Conservation (phyloP, 2,888 invertebrate species). For the Campoplex capitator region DNA sequence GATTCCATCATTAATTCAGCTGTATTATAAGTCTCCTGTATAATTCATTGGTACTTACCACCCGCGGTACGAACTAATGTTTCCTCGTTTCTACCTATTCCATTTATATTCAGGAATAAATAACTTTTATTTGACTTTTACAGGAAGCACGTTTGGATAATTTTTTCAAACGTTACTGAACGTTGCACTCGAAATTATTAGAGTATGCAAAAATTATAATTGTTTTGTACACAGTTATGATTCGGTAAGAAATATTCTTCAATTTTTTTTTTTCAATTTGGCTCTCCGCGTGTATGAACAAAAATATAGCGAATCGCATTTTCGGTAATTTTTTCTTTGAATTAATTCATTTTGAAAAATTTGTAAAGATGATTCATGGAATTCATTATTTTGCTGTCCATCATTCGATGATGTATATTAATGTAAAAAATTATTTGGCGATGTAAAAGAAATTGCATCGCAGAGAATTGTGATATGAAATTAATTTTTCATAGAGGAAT, state of each 20-base stretch:
- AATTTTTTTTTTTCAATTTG: too few relatives aligned
- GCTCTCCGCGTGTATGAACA: neutral
- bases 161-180: neutral
- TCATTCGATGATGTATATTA: neutral
- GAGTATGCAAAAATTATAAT: too few relatives aligned
- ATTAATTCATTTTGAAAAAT: neutral
- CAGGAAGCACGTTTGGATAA: neutral
- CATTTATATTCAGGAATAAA: neutral
- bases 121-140: neutral
- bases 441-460: neutral
- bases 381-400: neutral
- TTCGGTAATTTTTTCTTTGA: neutral
- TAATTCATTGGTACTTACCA: slow-evolving; percentile 4
- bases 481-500: neutral
- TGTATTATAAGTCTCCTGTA: neutral
- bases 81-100: neutral
- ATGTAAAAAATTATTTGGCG: neutral
- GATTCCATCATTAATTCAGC: slow-evolving; percentile 30
- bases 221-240: neutral
- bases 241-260: neutral
- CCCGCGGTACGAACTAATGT: neutral
- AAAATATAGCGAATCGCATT: too few relatives aligned
- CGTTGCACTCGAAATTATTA: neutral
- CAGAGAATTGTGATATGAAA: neutral
- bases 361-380: neutral